phyloP scores from a whole-genome alignment of 2,797 vertebrate species.

The Micrastur ruficollis region DNA sequence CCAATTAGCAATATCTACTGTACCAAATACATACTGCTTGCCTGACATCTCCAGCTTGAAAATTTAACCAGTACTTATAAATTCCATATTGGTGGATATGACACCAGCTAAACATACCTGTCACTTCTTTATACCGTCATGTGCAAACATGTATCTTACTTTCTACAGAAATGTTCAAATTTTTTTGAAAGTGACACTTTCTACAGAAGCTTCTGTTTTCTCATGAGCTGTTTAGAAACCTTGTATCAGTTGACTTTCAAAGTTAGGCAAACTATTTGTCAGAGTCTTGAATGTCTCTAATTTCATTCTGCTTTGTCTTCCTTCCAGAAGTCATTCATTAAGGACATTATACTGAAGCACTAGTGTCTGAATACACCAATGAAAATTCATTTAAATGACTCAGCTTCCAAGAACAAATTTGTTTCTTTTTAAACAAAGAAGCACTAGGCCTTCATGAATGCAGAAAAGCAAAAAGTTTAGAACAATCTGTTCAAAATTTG shows the following conservation, averaged over 20 bases:
- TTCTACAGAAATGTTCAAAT: neutral
- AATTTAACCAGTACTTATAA: neutral
- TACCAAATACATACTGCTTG: neutral
- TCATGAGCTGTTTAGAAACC: neutral
- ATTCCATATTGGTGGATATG: neutral
- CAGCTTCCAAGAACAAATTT: constrained; percentile 19
- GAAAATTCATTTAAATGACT: constrained; percentile 28
- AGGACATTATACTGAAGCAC: constrained; percentile 25
- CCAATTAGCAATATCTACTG: neutral
- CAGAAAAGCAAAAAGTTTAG: constrained; percentile 5
- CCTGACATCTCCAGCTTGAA: neutral
- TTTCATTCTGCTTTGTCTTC: constrained; percentile 25
- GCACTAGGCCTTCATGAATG: neutral
- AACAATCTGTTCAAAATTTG: constrained; percentile 18
- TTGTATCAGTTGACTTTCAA: neutral
- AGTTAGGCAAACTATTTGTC: neutral
- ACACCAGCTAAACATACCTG: neutral
- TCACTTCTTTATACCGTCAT: neutral
- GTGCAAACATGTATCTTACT: neutral
- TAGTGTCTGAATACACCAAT: neutral
- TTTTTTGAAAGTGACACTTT: neutral
- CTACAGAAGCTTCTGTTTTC: neutral
- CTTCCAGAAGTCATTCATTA: constrained; percentile 21
- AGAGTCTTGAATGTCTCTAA: constrained; percentile 2
- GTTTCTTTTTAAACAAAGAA: constrained; percentile 35